phyloP scores from a whole-genome alignment of 1,140 invertebrate genomes.

The Drosophila lacertosa region DNA sequence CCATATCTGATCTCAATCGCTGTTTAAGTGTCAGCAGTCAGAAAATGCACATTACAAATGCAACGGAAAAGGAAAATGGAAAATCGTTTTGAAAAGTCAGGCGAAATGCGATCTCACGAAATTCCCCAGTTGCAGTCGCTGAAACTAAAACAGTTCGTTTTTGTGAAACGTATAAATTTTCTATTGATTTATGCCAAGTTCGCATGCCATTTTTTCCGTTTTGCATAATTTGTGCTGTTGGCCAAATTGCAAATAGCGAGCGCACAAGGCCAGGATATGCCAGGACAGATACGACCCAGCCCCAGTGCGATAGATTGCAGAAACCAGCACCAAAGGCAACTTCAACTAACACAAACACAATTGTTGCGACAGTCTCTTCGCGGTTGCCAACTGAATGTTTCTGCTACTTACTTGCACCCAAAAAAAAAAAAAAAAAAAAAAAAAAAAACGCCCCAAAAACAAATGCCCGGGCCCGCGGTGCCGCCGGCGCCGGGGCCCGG shows the following conservation, averaged over 20 bases:
- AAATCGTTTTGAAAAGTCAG: constrained; percentile 44
- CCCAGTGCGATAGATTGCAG: constrained; percentile 2
- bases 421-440: too few species aligned
- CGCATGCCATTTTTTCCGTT: constrained; percentile 80
- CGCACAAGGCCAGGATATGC: constrained; percentile 29
- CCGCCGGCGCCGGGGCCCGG: too few species aligned
- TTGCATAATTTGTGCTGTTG: constrained; percentile 79
- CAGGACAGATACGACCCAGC: constrained; percentile 28
- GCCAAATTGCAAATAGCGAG: constrained; percentile 63
- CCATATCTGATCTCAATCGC: background rate
- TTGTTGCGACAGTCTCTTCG: constrained; percentile 73
- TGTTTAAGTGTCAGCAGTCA: background rate
- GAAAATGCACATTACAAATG: background rate
- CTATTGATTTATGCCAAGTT: constrained; percentile 83
- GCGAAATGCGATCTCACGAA: constrained; percentile 56
- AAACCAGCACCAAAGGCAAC: constrained; percentile 21
- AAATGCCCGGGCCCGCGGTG: too few species aligned
- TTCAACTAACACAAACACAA: constrained; percentile 61
- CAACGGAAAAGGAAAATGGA: constrained; percentile 17
- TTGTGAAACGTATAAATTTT: constrained; percentile 81
- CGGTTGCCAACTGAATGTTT: constrained; percentile 51
- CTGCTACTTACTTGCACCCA: constrained; percentile 54
- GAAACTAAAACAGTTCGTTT: constrained; percentile 70
- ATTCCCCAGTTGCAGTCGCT: constrained; percentile 35
- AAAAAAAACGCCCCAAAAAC: too few species aligned